Evolutionary conservation across 2,797 vertebrate genomes (phyloP), one percentile per base, ranked within the genome.

Genomic region (Todus mexicanus): DNA sequence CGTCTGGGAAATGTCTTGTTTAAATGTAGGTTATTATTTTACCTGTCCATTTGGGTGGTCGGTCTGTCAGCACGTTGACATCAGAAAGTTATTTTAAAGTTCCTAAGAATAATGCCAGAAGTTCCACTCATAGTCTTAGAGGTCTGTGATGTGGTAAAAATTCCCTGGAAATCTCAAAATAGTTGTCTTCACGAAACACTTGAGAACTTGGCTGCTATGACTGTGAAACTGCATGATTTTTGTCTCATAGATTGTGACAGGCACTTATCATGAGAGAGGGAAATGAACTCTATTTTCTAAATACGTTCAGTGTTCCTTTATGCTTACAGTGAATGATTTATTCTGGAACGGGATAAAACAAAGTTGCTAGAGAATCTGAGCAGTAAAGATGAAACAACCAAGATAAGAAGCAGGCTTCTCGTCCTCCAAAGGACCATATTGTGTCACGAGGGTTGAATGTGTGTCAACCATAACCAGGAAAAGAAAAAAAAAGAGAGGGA

Each of bases 141-240:
- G 15, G 6, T 57, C 19, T 43, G 3, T 68, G 25, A 5, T 48
- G 22, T 45, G 29, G 8, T 31, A 45, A 69, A 35, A 70, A 25
- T 92, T 87, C 51, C 35, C 35, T 54, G 38, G 71, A 87, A 92
- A 56, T 73, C 87, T 89, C 33, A 91, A 73, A 94, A 80, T 64
- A 93, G 33, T 42, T 0, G 0, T 59, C 42, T 22, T 66, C 15
- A n/a, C 42, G n/a, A 71, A 85, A 25, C 54, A 50, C 14, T 87
- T 25, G 22, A 76, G 86, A 54, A 57, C 61, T 89, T 93, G 82
- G 72, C 79, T 84, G 15, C 20, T 59, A 9, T 42, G 15, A 6
- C 35, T 57, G 14, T 68, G 79, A 53, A 80, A 45, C 11, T 12
- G 43, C 14, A 9, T 17, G 21, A 16, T 27, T 87, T 76, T 57